Evolutionary conservation across 2,113 vertebrate genomes (phyloP), one percentile per base, ranked within the genome.

Genomic region (Anhinga anhinga): DNA sequence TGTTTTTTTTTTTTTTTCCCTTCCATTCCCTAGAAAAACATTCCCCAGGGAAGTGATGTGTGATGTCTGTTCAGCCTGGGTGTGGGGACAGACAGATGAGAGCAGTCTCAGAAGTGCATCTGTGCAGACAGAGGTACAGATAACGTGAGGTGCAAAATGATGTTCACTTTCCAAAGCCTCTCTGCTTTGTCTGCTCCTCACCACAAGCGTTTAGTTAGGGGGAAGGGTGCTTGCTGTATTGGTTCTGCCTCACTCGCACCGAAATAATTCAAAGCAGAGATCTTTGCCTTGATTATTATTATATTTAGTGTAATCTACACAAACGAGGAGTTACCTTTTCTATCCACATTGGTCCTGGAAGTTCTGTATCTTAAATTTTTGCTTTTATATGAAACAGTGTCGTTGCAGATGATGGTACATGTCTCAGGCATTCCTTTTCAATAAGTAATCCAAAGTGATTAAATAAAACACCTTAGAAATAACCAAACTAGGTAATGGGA

Each of bases 81-180:
- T 15, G 29, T 0, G 6, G 62, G 70, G 9, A 15, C 5, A 1
- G 36, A 7, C 27, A 20, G 53, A 7, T 7, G 55, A 25, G n/a
- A n/a, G 42, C 13, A 2, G 15, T 15, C 12, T 29, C 9, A 4
- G 40, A 12, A 36, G 53, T 9, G 47, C 26, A 2, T 50, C 16
- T 9, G 11, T 40, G 40, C 29, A 23, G 76, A 27, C 45, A 65
- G 77, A 56, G 1, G 3, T 6, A 18, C 58, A 21, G 66, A 12
- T 74, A 53, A 40, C 0, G 0, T 5, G 45, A 59, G 15, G 21
- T 42, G 50, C 45, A 61, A 23, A n/a, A 30, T 14, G 38, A 15
- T 45, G 63, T 70, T 26, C 11, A 5, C 49, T 82, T 78, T 62
- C 34, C 5, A 21, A 13, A 79, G 82, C 53, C 22, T 44, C 29